phyloP scores from a whole-genome alignment of 2,797 vertebrate species.

The Melanotaenia parkinsoni region DNA sequence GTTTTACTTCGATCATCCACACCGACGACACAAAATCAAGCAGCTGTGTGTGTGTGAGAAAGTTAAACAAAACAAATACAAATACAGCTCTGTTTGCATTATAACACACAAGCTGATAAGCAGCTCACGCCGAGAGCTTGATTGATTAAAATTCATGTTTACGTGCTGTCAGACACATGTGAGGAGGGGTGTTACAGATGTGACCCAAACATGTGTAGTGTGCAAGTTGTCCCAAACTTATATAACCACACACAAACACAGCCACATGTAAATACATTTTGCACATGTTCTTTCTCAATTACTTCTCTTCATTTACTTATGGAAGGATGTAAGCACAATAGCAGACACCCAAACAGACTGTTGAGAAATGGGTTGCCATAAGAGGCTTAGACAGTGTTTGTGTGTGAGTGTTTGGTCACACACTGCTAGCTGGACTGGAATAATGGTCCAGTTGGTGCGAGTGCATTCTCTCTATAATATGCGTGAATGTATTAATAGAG shows the following conservation, averaged over 20 bases:
- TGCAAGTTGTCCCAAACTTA: conserved; percentile 6
- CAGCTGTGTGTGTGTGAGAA: background rate
- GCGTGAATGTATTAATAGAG: conserved; percentile 67
- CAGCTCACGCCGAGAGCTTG: background rate
- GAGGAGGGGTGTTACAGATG: background rate
- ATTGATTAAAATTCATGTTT: conserved; percentile 9
- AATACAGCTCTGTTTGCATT: background rate
- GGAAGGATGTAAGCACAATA: conserved; percentile 33
- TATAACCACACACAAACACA: background rate
- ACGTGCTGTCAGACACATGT: background rate
- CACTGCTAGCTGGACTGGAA: conserved; percentile 56
- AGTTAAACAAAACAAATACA: background rate
- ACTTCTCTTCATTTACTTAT: conserved; percentile 46
- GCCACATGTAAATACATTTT: conserved; percentile 5
- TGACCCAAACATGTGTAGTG: background rate
- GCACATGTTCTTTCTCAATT: conserved; percentile 14
- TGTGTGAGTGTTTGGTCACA: conserved; percentile 47
- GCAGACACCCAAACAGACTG: conserved; percentile 67
- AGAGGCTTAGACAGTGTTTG: conserved; percentile 65
- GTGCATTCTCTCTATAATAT: conserved; percentile 27
- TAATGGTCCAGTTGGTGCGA: conserved; percentile 60
- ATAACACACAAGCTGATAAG: background rate
- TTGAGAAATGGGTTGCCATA: conserved; percentile 66
- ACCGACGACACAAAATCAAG: background rate
- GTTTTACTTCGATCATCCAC: background rate